Evolutionary conservation across 2,888 invertebrate genomes (phyloP).

Genomic region (Caenorhabditis sp.): DNA sequence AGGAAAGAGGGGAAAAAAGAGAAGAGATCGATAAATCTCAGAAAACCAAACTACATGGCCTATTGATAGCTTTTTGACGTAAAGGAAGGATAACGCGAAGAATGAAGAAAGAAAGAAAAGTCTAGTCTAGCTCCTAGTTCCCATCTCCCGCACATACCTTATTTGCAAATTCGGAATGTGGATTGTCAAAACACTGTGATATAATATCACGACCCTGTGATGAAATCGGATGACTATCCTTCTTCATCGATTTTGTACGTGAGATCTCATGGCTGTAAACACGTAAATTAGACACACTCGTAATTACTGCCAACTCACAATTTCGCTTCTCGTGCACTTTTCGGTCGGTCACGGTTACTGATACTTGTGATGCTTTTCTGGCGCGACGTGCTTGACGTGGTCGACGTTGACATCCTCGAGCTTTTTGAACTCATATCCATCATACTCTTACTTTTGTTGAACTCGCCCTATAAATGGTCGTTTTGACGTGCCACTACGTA

Average conservation of each 20-base stretch:
- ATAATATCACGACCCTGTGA: conserved; percentile 70
- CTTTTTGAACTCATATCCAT: conserved; percentile 56
- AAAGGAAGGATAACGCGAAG: too few species aligned
- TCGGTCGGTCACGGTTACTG: conserved; percentile 50
- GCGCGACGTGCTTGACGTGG: conserved; percentile 37
- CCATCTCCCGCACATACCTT: conserved; percentile 52
- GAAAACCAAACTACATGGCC: conserved; percentile 29
- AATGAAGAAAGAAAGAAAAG: too few species aligned
- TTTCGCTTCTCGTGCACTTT: conserved; percentile 45
- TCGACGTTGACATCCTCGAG: conserved; percentile 38
- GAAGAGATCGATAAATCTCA: conserved; percentile 26
- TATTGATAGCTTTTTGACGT: neutral
- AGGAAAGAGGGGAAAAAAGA: neutral
- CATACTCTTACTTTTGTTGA: conserved; percentile 59
- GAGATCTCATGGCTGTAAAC: conserved; percentile 48
- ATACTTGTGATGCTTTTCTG: conserved; percentile 60
- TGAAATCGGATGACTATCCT: conserved; percentile 67
- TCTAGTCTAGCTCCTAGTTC: neutral
- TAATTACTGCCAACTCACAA: conserved; percentile 14
- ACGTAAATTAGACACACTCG: too few species aligned
- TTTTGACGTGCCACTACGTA: neutral
- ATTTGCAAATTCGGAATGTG: conserved; percentile 76
- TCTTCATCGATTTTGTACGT: conserved; percentile 63
- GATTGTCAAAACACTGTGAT: conserved; percentile 75
- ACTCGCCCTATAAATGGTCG: conserved; percentile 35